phyloP scores from a whole-genome alignment of 2,113 vertebrate species.

The Grallaria varia region DNA sequence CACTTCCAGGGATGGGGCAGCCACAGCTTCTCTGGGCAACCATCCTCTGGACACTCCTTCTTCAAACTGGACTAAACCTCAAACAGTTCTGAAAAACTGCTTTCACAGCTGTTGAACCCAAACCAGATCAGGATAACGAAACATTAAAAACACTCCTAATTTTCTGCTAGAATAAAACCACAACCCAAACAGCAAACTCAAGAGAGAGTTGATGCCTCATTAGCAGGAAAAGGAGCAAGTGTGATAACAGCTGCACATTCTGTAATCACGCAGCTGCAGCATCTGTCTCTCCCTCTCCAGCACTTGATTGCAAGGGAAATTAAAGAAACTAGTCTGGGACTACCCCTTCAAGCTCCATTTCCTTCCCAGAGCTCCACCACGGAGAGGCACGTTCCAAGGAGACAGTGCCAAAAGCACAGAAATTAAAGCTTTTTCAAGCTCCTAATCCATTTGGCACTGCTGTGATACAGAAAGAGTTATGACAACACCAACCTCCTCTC shows the following conservation, averaged over 20 bases:
- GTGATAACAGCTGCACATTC: conserved; percentile 56
- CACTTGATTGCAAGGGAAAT: conserved; percentile 39
- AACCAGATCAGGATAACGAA: neutral
- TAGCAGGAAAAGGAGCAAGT: conserved; percentile 40
- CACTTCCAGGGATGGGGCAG: neutral
- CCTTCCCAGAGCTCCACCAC: neutral
- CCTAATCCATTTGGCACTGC: conserved; percentile 10
- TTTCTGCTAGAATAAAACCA: neutral
- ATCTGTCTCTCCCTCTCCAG: conserved; percentile 46
- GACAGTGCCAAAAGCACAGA: neutral
- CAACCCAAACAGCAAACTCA: conserved; percentile 23
- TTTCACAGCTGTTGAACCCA: neutral
- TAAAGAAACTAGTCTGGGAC: conserved; percentile 49
- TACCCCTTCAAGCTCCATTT: conserved; percentile 6
- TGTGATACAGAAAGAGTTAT: neutral
- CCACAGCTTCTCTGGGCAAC: neutral
- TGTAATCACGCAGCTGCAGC: conserved; percentile 61
- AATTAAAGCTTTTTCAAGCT: conserved; percentile 20
- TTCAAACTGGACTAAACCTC: neutral
- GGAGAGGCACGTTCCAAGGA: neutral
- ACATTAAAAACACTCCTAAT: neutral
- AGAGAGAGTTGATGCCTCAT: conserved; percentile 51
- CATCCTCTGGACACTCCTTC: neutral
- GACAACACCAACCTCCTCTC: neutral
- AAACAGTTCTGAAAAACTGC: neutral